Evolutionary conservation across 2,113 vertebrate genomes (phyloP), one percentile per base, ranked within the genome.

Genomic region (Oryzias javanicus): DNA sequence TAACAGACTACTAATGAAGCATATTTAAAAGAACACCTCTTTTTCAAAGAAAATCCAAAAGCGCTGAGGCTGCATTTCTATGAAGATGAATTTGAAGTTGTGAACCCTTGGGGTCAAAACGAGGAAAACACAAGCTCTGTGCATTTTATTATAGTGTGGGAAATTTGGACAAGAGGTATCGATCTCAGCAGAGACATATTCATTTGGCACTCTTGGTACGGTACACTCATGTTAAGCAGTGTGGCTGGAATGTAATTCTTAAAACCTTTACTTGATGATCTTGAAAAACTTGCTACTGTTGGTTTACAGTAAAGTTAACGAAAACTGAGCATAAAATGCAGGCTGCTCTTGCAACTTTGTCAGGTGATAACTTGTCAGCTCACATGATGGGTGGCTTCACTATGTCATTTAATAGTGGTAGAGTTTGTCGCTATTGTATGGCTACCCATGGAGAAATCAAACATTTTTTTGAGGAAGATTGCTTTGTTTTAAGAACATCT

Each of bases 391-490:
- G 20, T 25, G 22, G 49, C 7, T 50, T 50, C 16, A 25, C 49
- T 6, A 25, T 50, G 49, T 50, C 49, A 50, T 50, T 50, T 27
- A 50, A 50, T 5, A 5, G 6, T 14, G 47, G 49, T 24, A 15
- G 49, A 25, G 14, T 50, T 50, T 50, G 49, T 50, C 24, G 49
- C 20, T 50, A 50, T 50, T 50, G 22, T 13, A 25, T 50, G 49
- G 49, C 49, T 16, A 25, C 49, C 16, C 14, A 50, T 15, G 13
- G 14, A 50, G 24, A 24, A 6, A 50, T 6, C 6, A 50, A 50
- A 50, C 19, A 49, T 3, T 4, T 8, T 2, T 25, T 51, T 6
- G 2, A 3, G 3, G 49, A 51, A 17, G 49, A 24, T 2, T 6
- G 13, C 3, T 50, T 50, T 50, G 49, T 50, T 50, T 50, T 50